Base-by-base conservation (phyloP, 2,888 invertebrate genomes). In the Bombylius discolor region DNA sequence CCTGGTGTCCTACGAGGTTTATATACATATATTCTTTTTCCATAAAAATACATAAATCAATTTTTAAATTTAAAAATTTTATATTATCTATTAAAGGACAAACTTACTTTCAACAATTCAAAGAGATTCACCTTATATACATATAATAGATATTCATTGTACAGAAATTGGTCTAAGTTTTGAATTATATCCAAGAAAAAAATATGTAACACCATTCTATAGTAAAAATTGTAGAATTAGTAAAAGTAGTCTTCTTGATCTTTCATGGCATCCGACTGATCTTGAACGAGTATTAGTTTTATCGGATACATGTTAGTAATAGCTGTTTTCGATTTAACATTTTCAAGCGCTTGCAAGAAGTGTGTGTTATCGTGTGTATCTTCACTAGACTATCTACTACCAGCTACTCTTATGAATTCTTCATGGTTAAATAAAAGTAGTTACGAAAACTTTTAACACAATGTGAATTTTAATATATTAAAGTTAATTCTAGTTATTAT, bases 221-320 rank as follows among this genome's bases (percentile, higher is more conserved):
- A 53, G 46, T 14, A 53, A 55, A 48, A 53, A 57, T 31, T 42
- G 42, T 32, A 34, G 33, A 51, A 48, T 12, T 23, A 46, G 32
- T n/a, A 50, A 11, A 31, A 42, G 31, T 50, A 39, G 64, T 67
- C 60, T 92, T 13, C 81, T 85, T 11, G 85, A 90, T 58, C 88
- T 91, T 71, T 83, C 87, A 44, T 96, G 96, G 92, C 95, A 96
- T 75, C 87, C 88, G 3, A 77, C 77, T 5, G 84, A 90, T 66
- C 87, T 69, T 44, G 73, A 74, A 60, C 64, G 72, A 6, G 67
- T 70, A 5, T 56, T 74, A 8, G 61, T 72, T 0, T 56, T 74
- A 12, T 72, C 72, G 6, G 73, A 72, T 58, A 66, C 65, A 5
- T 63, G 70, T 51, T 23, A 23, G 23, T 23, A 23, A 23, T 23